A percentile compares a stretch with the other conserved stretches of the same genome.
These are phyloP conservation scores for Atta colombica DNA, from an alignment of 1,140 invertebrate genomes.

Conservation along the genomic window DNA sequence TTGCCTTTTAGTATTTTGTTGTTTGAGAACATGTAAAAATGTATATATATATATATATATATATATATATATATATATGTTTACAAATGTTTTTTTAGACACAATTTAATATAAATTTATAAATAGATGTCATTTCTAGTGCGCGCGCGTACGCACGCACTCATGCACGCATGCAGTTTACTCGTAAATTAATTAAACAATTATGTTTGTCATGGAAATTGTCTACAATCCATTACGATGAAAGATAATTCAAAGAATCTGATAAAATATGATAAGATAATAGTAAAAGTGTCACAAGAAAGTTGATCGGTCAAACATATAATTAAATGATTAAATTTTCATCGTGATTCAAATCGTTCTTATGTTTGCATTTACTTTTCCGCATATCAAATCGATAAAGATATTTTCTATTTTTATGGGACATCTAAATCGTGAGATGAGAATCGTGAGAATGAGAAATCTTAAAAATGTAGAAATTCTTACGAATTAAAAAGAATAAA, in stretches of 20 bases:
- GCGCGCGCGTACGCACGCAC: no score
- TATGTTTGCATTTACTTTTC: constrained; percentile 67
- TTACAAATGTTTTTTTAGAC: neutral
- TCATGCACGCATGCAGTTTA: neutral
- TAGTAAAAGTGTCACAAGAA: constrained; percentile 21
- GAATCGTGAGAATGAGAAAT: no score
- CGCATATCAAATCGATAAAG: constrained; percentile 67
- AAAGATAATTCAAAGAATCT: constrained; percentile 2
- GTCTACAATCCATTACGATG: neutral
- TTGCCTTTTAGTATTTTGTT: no score
- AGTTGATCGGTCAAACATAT: constrained; percentile 57
- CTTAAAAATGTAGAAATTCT: neutral
- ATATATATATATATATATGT: no score
- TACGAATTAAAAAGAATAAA: neutral
- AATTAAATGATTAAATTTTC: constrained; percentile 65
- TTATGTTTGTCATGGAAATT: neutral
- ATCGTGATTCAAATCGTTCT: constrained; percentile 41
- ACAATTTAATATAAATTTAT: neutral
- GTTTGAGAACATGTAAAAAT: neutral
- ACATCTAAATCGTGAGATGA: neutral
- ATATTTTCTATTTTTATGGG: constrained; percentile 24
- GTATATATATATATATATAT: neutral
- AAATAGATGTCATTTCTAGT: neutral
- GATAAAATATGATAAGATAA: constrained; percentile 29
- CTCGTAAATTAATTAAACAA: neutral